phyloP scores from a whole-genome alignment of 2,888 invertebrate species.

The Parnassius smintheus region DNA sequence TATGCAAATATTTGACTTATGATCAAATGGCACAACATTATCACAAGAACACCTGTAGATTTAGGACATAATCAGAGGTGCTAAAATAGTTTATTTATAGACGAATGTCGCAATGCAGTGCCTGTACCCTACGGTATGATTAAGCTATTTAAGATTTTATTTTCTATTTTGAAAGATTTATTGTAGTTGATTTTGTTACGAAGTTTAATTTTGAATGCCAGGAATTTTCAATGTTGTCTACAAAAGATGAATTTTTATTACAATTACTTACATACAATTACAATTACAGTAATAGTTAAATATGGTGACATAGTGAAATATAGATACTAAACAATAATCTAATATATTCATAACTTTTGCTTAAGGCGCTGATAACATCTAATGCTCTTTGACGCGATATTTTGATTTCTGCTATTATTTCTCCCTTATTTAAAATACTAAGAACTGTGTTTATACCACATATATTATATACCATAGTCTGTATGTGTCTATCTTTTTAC shows the following conservation, averaged over 20 bases:
- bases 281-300: too few species aligned
- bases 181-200: constrained; percentile 22
- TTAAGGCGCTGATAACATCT: too few species aligned
- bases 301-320: too few species aligned
- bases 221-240: background rate
- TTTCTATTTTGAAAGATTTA: constrained; percentile 21
- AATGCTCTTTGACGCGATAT: too few species aligned
- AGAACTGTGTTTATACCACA: too few species aligned
- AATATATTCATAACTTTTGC: too few species aligned
- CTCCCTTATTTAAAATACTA: too few species aligned
- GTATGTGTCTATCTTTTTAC: too few species aligned
- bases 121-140: constrained; percentile 19
- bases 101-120: constrained; percentile 22
- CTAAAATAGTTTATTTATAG: constrained; percentile 26
- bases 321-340: too few species aligned
- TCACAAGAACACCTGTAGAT: constrained; percentile 19
- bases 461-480: too few species aligned
- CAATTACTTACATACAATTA: background rate
- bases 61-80: constrained; percentile 24
- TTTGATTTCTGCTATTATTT: too few species aligned
- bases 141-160: constrained; percentile 22
- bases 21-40: background rate
- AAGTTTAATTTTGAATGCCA: constrained; percentile 12
- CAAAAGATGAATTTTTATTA: background rate
- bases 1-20: too few species aligned